Conservation (phyloP, 2,113 vertebrate species). For the Donacobius atricapilla region DNA sequence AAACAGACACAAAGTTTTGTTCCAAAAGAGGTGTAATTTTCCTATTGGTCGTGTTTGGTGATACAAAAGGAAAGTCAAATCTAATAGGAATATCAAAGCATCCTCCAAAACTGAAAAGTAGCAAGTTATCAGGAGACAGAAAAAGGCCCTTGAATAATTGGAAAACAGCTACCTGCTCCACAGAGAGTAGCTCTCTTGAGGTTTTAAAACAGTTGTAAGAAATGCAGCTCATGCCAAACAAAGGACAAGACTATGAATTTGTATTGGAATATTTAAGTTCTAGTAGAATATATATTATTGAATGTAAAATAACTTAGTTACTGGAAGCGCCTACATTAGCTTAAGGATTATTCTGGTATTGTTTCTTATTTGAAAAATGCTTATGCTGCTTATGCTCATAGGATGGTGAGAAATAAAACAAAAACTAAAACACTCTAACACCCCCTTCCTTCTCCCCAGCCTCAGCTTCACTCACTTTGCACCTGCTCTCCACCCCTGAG, state of each 20-base stretch:
- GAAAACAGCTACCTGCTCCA: neutral
- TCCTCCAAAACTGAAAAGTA: neutral
- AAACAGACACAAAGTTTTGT: neutral
- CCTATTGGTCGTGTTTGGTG: neutral
- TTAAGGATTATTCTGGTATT: neutral
- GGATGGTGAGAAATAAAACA: neutral
- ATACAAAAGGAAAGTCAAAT: neutral
- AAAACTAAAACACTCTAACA: neutral
- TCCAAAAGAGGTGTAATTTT: neutral
- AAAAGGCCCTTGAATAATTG: neutral
- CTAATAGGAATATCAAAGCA: neutral
- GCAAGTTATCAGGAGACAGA: neutral
- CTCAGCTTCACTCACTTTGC: neutral
- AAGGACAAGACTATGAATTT: neutral
- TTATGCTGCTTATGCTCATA: neutral
- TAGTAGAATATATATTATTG: neutral
- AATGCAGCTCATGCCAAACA: neutral
- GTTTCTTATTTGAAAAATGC: neutral
- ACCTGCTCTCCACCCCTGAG: neutral
- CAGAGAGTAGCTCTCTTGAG: neutral
- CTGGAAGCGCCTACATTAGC: neutral
- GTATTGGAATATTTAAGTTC: neutral
- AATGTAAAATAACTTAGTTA: neutral
- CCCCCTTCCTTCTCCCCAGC: neutral
- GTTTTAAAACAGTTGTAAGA: neutral